phyloP scores from a whole-genome alignment of 2,797 vertebrate species.

The Hirundo rustica region DNA sequence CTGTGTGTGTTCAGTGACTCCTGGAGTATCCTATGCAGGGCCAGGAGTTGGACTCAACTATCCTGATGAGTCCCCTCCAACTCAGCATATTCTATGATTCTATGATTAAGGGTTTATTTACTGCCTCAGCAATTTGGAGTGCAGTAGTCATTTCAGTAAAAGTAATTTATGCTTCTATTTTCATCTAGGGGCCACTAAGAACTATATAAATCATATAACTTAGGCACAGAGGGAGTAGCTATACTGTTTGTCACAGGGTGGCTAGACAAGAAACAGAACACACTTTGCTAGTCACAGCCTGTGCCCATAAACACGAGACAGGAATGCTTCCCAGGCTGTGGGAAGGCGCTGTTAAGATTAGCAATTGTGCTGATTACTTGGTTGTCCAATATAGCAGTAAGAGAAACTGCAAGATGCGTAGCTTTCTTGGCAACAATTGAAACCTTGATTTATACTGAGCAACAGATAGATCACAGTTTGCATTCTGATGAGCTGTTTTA shows the following conservation, averaged over 20 bases:
- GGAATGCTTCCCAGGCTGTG: neutral
- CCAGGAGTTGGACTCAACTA: neutral
- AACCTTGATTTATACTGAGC: slow-evolving; percentile 16
- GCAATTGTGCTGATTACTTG: neutral
- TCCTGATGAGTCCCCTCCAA: neutral
- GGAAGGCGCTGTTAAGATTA: neutral
- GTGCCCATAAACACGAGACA: neutral
- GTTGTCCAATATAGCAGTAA: neutral
- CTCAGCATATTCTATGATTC: neutral
- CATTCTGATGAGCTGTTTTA: slow-evolving; percentile 52
- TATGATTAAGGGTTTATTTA: slow-evolving; percentile 6
- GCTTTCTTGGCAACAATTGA: slow-evolving; percentile 34
- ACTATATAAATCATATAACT: neutral
- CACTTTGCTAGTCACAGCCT: neutral
- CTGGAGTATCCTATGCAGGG: neutral
- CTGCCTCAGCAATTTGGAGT: neutral
- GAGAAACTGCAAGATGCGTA: neutral
- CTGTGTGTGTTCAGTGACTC: neutral
- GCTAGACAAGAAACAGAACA: neutral
- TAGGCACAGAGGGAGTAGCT: neutral
- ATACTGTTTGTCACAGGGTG: neutral
- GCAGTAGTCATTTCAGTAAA: neutral
- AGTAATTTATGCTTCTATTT: slow-evolving; percentile 14
- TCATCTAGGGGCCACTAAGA: neutral
- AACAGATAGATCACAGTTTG: slow-evolving; percentile 17